These are phyloP conservation scores for Ceratitis capitata DNA, from an alignment of 1,140 invertebrate species.

Conservation along the genomic window DNA sequence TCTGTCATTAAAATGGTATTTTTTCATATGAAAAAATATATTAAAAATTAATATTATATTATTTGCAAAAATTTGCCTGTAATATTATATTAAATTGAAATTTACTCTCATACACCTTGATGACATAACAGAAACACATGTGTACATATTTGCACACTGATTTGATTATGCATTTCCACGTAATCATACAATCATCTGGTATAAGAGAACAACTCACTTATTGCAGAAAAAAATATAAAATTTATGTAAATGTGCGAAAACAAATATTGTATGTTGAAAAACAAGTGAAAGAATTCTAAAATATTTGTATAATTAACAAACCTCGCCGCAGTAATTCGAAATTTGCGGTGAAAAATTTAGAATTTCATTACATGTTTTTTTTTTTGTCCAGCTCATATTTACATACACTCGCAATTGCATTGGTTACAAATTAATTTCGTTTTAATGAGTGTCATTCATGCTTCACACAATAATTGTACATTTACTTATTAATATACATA, in stretches of 20 bases:
- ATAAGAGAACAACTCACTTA: no score
- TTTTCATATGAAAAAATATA: not conserved
- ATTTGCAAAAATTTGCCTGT: not conserved
- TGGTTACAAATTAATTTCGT: not conserved
- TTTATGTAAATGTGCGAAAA: not conserved
- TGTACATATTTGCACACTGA: not conserved
- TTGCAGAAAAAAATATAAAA: not conserved
- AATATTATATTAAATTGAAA: not conserved
- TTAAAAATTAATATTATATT: not conserved
- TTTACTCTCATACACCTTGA: not conserved
- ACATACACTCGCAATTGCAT: not conserved
- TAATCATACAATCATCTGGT: no score
- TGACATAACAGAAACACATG: not conserved
- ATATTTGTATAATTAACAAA: not conserved
- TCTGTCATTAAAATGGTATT: not conserved
- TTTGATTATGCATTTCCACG: not conserved
- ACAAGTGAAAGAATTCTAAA: not conserved
- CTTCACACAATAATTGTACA: not conserved
- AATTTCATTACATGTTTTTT: not conserved
- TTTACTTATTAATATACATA: not conserved
- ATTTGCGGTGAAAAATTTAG: constrained; percentile 11
- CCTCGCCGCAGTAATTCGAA: not conserved
- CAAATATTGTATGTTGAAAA: no score
- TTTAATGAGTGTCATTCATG: constrained; percentile 20
- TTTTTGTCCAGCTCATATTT: not conserved